phyloP scores from a whole-genome alignment of 1,140 invertebrate genomes.

The Magallana ariakensis region DNA sequence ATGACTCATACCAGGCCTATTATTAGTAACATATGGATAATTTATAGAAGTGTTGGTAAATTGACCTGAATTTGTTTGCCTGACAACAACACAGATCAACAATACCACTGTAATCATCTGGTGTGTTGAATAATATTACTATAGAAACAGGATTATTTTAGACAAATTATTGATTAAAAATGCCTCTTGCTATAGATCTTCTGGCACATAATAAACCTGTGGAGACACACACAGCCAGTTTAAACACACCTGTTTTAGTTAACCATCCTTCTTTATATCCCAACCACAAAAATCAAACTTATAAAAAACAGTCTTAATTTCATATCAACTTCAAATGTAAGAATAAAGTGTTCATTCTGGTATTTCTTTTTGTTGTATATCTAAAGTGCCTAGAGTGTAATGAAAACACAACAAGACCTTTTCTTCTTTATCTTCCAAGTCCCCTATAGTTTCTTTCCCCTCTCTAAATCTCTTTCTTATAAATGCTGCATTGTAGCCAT shows the following conservation, averaged over 20 bases:
- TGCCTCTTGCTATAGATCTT: not conserved
- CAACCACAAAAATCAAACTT: too few relatives aligned
- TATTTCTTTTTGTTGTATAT: too few relatives aligned
- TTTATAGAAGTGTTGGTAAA: conserved; percentile 51
- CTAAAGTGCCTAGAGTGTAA: too few relatives aligned
- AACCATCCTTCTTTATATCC: not conserved
- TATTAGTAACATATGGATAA: conserved; percentile 58
- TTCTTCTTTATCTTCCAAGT: too few relatives aligned
- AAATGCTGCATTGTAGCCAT: too few relatives aligned
- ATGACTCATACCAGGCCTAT: conserved; percentile 59
- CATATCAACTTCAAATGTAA: too few relatives aligned
- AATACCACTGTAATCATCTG: not conserved
- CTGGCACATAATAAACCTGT: not conserved
- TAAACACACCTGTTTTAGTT: not conserved
- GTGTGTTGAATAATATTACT: conserved; percentile 22
- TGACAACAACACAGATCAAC: conserved; percentile 14
- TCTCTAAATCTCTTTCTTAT: too few relatives aligned
- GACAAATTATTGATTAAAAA: conserved; percentile 28
- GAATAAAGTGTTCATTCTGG: too few relatives aligned
- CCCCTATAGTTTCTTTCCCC: too few relatives aligned
- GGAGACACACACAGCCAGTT: not conserved
- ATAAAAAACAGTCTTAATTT: too few relatives aligned
- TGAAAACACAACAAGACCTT: too few relatives aligned
- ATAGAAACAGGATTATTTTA: conserved; percentile 30
- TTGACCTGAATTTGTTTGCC: conserved; percentile 26